Percentiles rank a stretch among this genome's conserved stretches.
Conservation (phyloP, 2,888 invertebrate species). For the Amphipyra berbera region DNA sequence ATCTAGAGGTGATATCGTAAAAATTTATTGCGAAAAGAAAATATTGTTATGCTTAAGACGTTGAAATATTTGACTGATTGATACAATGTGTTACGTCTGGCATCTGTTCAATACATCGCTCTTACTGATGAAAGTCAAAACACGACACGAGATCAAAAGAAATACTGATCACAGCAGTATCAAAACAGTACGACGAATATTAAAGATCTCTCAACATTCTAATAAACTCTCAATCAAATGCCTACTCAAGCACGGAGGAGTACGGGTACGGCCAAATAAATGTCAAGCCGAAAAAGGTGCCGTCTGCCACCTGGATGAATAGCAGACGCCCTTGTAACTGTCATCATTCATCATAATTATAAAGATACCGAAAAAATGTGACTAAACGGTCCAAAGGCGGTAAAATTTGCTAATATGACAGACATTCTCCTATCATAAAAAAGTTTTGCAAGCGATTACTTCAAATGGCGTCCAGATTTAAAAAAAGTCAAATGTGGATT, state of each 20-base stretch:
- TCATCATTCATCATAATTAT: conserved; percentile 78
- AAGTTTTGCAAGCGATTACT: too few relatives aligned
- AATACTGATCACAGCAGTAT: conserved; percentile 51
- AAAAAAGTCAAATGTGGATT: neutral
- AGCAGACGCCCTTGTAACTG: conserved; percentile 70
- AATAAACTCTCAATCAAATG: conserved; percentile 43
- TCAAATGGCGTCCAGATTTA: neutral
- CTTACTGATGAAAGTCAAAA: conserved; percentile 82
- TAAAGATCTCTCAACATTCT: conserved; percentile 41
- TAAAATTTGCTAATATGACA: conserved; percentile 21
- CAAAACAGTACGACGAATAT: conserved; percentile 39
- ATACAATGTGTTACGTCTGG: conserved; percentile 76
- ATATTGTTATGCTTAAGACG: conserved; percentile 76
- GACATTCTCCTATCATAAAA: neutral
- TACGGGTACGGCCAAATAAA: conserved; percentile 42
- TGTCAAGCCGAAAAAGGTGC: conserved; percentile 56
- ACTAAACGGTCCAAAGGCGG: conserved; percentile 55
- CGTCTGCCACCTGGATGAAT: conserved; percentile 70
- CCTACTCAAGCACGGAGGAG: conserved; percentile 29
- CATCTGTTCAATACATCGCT: conserved; percentile 78
- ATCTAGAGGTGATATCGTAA: conserved; percentile 75
- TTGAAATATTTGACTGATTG: conserved; percentile 78
- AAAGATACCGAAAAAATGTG: conserved; percentile 66
- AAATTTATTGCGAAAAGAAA: conserved; percentile 78
- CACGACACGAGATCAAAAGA: conserved; percentile 60